These are phyloP conservation scores for Junco hyemalis DNA, from an alignment of 2,113 vertebrate genomes.

Conservation along the genomic window DNA sequence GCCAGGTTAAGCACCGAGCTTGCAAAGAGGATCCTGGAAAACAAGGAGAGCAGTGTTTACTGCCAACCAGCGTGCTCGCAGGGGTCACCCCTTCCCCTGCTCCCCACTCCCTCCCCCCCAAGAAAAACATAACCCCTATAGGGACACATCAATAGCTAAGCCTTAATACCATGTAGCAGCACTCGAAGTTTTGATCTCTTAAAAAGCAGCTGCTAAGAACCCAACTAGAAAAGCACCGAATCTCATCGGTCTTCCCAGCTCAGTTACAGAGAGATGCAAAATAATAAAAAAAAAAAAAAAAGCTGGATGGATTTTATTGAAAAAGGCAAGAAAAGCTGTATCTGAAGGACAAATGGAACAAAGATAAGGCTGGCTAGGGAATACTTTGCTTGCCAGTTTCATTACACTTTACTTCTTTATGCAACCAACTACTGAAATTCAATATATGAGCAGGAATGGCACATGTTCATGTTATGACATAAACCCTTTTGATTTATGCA, in stretches of 20 bases:
- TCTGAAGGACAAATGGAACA: conserved; percentile 81
- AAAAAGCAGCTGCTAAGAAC: conserved; percentile 79
- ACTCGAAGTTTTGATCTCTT: conserved; percentile 83
- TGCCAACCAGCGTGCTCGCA: conserved; percentile 50
- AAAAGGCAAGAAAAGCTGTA: conserved; percentile 76
- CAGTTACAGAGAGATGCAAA: conserved; percentile 73
- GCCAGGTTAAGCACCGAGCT: conserved; percentile 95
- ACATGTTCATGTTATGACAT: conserved; percentile 75
- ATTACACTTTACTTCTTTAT: conserved; percentile 80
- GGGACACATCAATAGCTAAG: conserved; percentile 83
- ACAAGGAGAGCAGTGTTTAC: conserved; percentile 81
- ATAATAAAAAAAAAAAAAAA: not conserved
- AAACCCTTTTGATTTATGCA: conserved; percentile 78
- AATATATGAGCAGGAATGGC: conserved; percentile 73
- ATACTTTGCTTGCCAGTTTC: conserved; percentile 78
- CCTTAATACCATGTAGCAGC: conserved; percentile 75
- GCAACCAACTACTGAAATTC: conserved; percentile 79
- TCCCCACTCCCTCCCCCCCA: conserved; percentile 41
- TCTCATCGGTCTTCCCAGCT: conserved; percentile 77
- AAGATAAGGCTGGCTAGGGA: conserved; percentile 79
- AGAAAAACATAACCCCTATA: conserved; percentile 78
- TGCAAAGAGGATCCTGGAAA: conserved; percentile 87
- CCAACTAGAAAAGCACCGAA: conserved; percentile 77
- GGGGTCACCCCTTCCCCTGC: conserved; percentile 75
- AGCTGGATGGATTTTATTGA: conserved; percentile 77